These are phyloP conservation scores for Protobothrops flavoviridis DNA, from an alignment of 2,113 vertebrate species.

Conservation along the genomic window DNA sequence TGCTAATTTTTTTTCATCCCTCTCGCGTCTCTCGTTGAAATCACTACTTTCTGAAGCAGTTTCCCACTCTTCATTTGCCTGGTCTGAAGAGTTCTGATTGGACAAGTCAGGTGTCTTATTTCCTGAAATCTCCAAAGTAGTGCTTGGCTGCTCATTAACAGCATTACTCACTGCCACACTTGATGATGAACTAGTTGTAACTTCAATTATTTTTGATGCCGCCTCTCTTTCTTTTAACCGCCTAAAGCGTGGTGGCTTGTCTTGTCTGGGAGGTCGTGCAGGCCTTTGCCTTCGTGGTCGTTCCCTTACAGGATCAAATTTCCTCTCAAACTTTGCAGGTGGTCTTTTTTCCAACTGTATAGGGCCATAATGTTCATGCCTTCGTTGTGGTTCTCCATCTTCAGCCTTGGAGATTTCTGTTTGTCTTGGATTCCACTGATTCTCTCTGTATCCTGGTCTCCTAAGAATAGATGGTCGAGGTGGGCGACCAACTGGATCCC, in stretches of 20 bases:
- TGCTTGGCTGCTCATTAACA: slow-evolving; percentile 65
- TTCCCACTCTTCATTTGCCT: slow-evolving; percentile 99
- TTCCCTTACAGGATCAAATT: slow-evolving; percentile 86
- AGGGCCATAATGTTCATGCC: slow-evolving; percentile 71
- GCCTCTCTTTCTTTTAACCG: slow-evolving; percentile 92
- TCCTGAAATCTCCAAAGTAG: slow-evolving; percentile 73
- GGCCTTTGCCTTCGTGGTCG: slow-evolving; percentile 90
- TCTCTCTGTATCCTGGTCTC: slow-evolving; percentile 80
- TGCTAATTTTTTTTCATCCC: slow-evolving; percentile 88
- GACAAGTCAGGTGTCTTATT: slow-evolving; percentile 96
- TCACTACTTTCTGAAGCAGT: slow-evolving; percentile 98
- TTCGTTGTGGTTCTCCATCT: slow-evolving; percentile 70
- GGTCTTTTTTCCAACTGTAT: slow-evolving; percentile 78
- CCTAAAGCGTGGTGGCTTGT: slow-evolving; percentile 94
- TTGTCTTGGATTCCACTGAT: slow-evolving; percentile 91
- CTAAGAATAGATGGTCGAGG: slow-evolving; percentile 83
- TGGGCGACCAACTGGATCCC: slow-evolving; percentile 80
- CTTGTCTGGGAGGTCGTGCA: slow-evolving; percentile 91
- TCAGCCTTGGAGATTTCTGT: slow-evolving; percentile 78
- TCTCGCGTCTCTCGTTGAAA: slow-evolving; percentile 94
- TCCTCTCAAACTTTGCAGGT: slow-evolving; percentile 83
- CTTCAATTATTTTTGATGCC: slow-evolving; percentile 73
- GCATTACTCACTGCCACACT: slow-evolving; percentile 54
- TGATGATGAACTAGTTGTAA: slow-evolving; percentile 43
- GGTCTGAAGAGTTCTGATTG: slow-evolving; percentile 98